These are phyloP conservation scores for Acipenser transmontanus DNA, from an alignment of 2,797 vertebrate genomes.

Conservation along the genomic window DNA sequence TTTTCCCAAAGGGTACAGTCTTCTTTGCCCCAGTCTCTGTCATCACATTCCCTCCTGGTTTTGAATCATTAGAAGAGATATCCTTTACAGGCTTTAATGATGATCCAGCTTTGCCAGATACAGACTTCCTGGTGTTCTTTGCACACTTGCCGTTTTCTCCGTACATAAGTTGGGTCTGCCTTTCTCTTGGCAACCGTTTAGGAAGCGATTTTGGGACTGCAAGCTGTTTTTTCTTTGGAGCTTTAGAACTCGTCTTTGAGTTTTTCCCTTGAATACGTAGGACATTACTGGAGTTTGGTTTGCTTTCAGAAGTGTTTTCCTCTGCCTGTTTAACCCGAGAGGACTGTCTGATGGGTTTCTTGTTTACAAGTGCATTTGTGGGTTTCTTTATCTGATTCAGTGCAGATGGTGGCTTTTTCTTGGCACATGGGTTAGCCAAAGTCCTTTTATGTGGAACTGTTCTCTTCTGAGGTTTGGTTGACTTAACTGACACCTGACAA, in stretches of 20 bases:
- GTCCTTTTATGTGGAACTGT: slow-evolving; percentile 38
- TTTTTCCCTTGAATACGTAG: neutral
- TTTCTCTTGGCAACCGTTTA: neutral
- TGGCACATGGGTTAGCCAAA: slow-evolving; percentile 40
- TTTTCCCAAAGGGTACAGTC: slow-evolving; percentile 19
- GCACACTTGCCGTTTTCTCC: neutral
- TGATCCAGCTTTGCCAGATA: slow-evolving; percentile 28
- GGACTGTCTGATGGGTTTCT: slow-evolving; percentile 26
- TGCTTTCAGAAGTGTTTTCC: slow-evolving; percentile 36
- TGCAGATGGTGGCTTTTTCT: slow-evolving; percentile 41
- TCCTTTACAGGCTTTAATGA: slow-evolving; percentile 1
- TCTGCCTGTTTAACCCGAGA: slow-evolving; percentile 38
- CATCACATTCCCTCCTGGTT: slow-evolving; percentile 20
- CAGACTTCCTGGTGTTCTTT: slow-evolving; percentile 25
- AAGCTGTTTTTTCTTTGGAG: slow-evolving; percentile 4
- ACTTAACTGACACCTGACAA: slow-evolving; percentile 28
- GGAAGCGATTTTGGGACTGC: slow-evolving; percentile 6
- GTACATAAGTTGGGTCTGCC: neutral
- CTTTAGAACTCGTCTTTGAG: slow-evolving; percentile 12
- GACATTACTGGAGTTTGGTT: slow-evolving; percentile 24
- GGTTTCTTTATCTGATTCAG: slow-evolving; percentile 37
- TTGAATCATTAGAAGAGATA: slow-evolving; percentile 28
- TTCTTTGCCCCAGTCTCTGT: slow-evolving; percentile 21
- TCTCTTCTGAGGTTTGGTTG: slow-evolving; percentile 41
- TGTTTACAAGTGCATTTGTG: slow-evolving; percentile 13